phyloP scores from a whole-genome alignment of 1,140 invertebrate genomes.

The Akabosia matsudoensis region DNA sequence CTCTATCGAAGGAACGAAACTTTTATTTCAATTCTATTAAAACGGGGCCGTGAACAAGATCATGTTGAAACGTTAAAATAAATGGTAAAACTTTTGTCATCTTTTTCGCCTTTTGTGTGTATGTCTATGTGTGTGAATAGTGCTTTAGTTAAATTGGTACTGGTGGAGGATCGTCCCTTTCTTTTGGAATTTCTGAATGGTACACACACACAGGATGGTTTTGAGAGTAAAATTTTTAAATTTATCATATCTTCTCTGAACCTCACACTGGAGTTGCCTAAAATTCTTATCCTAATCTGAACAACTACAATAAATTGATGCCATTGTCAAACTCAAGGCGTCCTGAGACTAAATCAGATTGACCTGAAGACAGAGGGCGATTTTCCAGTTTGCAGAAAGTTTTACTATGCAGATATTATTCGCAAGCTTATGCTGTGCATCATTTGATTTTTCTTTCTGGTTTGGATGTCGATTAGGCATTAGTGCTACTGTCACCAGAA shows the following conservation, averaged over 20 bases:
- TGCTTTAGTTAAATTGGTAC: not conserved
- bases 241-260: conserved; percentile 13
- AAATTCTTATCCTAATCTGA: conserved; percentile 6
- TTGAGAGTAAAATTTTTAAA: conserved; percentile 8
- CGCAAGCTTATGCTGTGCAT: too few relatives aligned
- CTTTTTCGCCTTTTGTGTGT: conserved; percentile 18
- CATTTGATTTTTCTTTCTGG: too few relatives aligned
- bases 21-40: conserved; percentile 24
- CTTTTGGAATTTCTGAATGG: not conserved
- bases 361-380: not conserved
- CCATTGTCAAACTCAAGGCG: not conserved
- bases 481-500: too few relatives aligned
- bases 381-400: too few relatives aligned
- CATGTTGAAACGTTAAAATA: conserved; percentile 18
- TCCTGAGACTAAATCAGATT: not conserved
- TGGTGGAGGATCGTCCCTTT: not conserved
- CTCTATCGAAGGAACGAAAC: conserved; percentile 2
- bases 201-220: too few relatives aligned
- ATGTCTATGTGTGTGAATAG: not conserved
- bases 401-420: too few relatives aligned
- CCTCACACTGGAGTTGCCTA: not conserved
- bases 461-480: too few relatives aligned
- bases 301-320: not conserved
- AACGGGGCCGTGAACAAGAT: not conserved
- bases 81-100: conserved; percentile 23